Evolutionary conservation across 2,113 vertebrate species (phyloP).

Genomic region (Micronycteris hirsuta): DNA sequence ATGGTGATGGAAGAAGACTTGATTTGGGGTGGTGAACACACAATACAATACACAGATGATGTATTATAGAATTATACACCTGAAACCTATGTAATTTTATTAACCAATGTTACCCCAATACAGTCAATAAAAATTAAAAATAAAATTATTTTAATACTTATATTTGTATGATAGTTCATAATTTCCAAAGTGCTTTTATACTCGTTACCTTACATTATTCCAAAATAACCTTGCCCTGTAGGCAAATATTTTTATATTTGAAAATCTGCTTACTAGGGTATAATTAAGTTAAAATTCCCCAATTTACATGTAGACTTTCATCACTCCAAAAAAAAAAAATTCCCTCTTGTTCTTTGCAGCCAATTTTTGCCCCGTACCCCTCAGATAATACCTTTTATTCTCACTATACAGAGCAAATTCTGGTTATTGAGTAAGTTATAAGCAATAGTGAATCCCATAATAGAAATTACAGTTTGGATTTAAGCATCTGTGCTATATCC

Average conservation of each 20-base stretch:
- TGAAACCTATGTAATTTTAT: background rate
- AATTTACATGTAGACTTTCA: too few species aligned
- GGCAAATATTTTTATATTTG: background rate
- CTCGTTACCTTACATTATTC: background rate
- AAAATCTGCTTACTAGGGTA: background rate
- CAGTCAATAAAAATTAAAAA: background rate
- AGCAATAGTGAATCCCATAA: background rate
- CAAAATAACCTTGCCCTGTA: background rate
- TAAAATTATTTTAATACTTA: constrained; percentile 22
- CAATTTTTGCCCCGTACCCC: too few species aligned
- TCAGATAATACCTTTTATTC: constrained; percentile 30
- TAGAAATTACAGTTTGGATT: background rate
- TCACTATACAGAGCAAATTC: constrained; percentile 5
- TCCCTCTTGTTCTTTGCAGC: too few species aligned
- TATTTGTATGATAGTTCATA: background rate
- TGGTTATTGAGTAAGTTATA: constrained; percentile 9
- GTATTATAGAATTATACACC: background rate
- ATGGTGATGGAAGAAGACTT: background rate
- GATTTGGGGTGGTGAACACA: background rate
- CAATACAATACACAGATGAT: background rate
- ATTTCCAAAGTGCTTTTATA: background rate
- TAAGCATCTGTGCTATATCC: background rate
- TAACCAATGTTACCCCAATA: background rate
- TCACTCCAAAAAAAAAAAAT: too few species aligned
- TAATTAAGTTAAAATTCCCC: too few species aligned